phyloP scores from a whole-genome alignment of 2,113 vertebrate species.

The Paramormyrops kingsleyae region DNA sequence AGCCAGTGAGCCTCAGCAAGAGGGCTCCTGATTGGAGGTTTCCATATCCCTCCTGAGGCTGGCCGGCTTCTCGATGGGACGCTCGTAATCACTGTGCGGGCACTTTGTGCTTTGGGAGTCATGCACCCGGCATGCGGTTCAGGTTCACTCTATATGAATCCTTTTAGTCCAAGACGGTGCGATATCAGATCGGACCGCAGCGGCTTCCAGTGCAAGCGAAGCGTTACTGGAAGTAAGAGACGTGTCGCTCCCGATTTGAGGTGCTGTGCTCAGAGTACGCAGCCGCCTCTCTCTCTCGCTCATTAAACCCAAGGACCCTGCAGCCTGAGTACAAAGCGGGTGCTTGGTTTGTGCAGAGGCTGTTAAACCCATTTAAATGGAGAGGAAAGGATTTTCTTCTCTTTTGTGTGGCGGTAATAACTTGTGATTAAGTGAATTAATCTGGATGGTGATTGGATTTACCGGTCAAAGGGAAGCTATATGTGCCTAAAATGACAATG shows the following conservation, averaged over 20 bases:
- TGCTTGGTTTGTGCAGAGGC: background rate
- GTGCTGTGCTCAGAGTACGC: background rate
- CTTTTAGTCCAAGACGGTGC: background rate
- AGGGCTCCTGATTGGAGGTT: background rate
- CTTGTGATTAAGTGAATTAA: slow-evolving; percentile 4
- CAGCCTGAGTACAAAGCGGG: background rate
- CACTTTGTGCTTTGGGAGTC: background rate
- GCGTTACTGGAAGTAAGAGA: background rate
- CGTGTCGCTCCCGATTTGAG: background rate
- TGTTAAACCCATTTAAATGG: background rate
- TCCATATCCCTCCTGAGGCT: background rate
- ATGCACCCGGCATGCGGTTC: background rate
- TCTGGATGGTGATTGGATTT: background rate
- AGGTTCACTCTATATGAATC: background rate
- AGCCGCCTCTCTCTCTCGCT: background rate
- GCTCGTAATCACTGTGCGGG: background rate
- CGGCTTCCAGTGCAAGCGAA: background rate
- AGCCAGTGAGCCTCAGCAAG: background rate
- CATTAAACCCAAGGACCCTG: background rate
- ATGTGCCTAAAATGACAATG: background rate
- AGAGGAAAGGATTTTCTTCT: background rate
- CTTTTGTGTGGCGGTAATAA: background rate
- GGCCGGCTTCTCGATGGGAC: background rate
- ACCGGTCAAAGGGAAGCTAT: background rate
- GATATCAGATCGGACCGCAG: background rate